Evolutionary conservation across 1,140 invertebrate species (phyloP), one percentile per base, ranked within the genome.

Genomic region (Oedothorax gibbosus): DNA sequence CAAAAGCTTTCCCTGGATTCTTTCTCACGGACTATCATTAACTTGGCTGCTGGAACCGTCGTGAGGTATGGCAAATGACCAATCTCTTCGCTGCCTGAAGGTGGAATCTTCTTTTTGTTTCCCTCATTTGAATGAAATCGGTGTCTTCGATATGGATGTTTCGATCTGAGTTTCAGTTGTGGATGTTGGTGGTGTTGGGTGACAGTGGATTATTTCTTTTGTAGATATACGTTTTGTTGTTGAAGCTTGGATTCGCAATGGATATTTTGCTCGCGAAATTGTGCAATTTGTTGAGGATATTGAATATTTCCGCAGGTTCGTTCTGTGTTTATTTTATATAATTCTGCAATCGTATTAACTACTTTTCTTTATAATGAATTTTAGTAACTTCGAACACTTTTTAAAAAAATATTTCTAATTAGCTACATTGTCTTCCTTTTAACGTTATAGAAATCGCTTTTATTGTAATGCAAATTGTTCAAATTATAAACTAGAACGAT

Each of bases 241-340:
- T 77, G 56, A 60, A 77, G 49, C 57, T 81, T 10, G 35, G 15
- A n/a, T 71, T 20, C 54, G 9, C 51, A 18, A 81, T 81, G 78
- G 78, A 81, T 81, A 50, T 81, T 21, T 35, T 81, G 54, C 51
- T 81, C 12, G 68, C 54, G 66, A 20, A 68, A n/a, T 71, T 81
- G 78, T 81, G 80, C 69, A 82, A 82, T 69, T 57, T 82, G 54
- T 57, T 82, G 69, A 82, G 69, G 57, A 72, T 82, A 57, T 21
- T 82, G 56, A 57, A 82, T 65, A 73, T 82, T 35, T 73, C 80
- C 1, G 66, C 80, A 82, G 80, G 80, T 82, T 73, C 14, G 80
- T 72, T 50, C 0, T 0, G 12, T 14, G 20, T 57, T 75, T 75
- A n/a, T 20, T 62, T 62, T 18, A 15, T 62, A 62, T 35, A 35